Evolutionary conservation across 1,140 invertebrate species (phyloP), one percentile per base, ranked within the genome.

Genomic region (Agraylea sexmaculata): DNA sequence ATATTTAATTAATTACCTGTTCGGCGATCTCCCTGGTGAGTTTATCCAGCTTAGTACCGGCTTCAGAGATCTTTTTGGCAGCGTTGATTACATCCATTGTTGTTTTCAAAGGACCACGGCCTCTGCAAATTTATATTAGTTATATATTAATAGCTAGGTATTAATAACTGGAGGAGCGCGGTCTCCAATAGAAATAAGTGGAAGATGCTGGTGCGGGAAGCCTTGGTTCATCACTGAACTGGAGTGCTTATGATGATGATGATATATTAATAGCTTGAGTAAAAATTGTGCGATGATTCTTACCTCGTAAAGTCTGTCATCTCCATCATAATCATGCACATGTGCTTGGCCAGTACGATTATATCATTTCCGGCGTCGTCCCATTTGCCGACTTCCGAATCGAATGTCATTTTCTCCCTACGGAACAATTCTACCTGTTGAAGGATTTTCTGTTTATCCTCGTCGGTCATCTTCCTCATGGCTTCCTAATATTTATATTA

Each of bases 311-410:
- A 99, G 61, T 99, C 95, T 4, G 95, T 99, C 96, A 99, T 99
- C 64, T 99, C 94, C 83, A 98, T 93, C 94, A 99, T 98, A 49
- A 99, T 99, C 85, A 97, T 95, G 64, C 95, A 99, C 86, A 99
- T 99, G 58, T 98, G 89, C 60, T 99, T 99, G 1, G 96, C 95
- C 23, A 99, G 69, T 30, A 97, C 91, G 61, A 99, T 98, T 43
- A 99, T 96, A 59, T 99, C 96, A 59, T 99, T 99, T 42, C 94
- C 94, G 34, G 90, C 91, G 59, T 99, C 95, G 58, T 99, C 96
- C 96, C 95, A 99, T 64, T 98, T 98, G 21, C 90, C 91, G 5
- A 99, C 94, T 68, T 99, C 96, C 33, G 83, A 75, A 66, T 99
- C 94, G 60, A 99, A 93, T 48, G 93, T 94, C 45, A 88, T 74